phyloP scores from a whole-genome alignment of 2,113 vertebrate species.

The Cyanoderma ruficeps region DNA sequence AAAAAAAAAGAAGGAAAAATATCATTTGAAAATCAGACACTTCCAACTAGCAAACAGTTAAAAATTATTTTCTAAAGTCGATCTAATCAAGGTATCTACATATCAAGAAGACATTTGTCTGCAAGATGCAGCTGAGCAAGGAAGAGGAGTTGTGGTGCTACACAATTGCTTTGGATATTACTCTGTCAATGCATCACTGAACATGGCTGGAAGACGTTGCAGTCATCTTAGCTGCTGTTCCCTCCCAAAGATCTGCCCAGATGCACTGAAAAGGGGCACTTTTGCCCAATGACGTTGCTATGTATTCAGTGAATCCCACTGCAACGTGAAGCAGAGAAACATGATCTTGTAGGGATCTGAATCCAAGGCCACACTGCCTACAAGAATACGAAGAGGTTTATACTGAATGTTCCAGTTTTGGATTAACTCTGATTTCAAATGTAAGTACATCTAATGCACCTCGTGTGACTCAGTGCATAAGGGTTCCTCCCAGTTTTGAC shows the following conservation, averaged over 20 bases:
- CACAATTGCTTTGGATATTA: not conserved
- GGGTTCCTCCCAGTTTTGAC: conserved; percentile 28
- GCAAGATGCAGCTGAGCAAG: not conserved
- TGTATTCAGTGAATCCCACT: not conserved
- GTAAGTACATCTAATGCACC: not conserved
- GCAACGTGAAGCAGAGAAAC: not conserved
- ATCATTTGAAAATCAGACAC: not conserved
- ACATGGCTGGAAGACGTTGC: not conserved
- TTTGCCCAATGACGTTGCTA: not conserved
- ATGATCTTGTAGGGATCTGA: not conserved
- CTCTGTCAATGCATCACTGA: not conserved
- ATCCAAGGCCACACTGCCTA: not conserved
- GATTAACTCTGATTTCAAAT: conserved; percentile 30
- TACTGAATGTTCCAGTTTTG: not conserved
- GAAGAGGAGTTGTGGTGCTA: not conserved
- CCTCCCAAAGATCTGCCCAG: not conserved
- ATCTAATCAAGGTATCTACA: not conserved
- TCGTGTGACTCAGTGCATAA: not conserved
- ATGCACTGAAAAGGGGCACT: not conserved
- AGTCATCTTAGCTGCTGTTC: not conserved
- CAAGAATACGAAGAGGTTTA: not conserved
- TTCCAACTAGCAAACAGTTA: not conserved
- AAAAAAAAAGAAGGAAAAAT: not conserved
- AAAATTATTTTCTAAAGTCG: not conserved
- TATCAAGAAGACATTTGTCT: not conserved